A percentile compares a stretch with the other conserved stretches of the same genome.
These are phyloP conservation scores for Anguilla marmorata DNA, from an alignment of 2,797 vertebrate species.

Conservation along the genomic window DNA sequence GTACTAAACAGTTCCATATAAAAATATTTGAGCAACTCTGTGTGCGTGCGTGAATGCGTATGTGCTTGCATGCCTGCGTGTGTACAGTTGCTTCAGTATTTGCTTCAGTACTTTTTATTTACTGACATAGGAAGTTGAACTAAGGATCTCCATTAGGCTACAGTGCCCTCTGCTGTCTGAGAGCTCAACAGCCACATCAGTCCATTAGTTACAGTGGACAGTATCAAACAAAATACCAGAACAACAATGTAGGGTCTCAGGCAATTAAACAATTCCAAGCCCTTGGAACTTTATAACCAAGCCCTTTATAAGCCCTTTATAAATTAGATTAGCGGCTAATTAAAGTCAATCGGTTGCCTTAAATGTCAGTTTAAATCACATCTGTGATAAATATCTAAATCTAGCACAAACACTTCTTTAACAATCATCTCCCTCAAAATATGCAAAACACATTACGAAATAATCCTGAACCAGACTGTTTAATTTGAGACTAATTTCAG, in stretches of 20 bases:
- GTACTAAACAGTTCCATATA: not conserved
- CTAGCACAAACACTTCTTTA: not conserved
- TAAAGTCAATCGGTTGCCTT: not conserved
- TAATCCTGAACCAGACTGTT: not conserved
- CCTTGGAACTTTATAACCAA: not conserved
- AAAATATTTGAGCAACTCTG: not conserved
- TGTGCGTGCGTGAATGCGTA: not conserved
- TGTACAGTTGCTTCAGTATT: too few relatives aligned
- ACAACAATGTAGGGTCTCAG: not conserved
- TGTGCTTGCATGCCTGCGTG: constrained; percentile 14
- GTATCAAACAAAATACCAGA: not conserved
- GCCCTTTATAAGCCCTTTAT: not conserved
- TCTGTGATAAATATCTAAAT: not conserved
- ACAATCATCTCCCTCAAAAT: not conserved
- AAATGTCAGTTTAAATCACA: not conserved
- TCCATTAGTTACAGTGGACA: not conserved
- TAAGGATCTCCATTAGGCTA: not conserved
- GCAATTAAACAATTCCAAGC: not conserved
- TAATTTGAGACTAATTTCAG: not conserved
- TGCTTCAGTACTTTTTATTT: not conserved
- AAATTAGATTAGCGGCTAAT: not conserved
- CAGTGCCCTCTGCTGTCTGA: constrained; percentile 27
- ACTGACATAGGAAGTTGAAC: not conserved
- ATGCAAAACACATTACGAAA: not conserved
- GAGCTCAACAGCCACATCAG: not conserved